Evolutionary conservation across 1,140 invertebrate species (phyloP).

Genomic region (Himalopsyche phryganea): DNA sequence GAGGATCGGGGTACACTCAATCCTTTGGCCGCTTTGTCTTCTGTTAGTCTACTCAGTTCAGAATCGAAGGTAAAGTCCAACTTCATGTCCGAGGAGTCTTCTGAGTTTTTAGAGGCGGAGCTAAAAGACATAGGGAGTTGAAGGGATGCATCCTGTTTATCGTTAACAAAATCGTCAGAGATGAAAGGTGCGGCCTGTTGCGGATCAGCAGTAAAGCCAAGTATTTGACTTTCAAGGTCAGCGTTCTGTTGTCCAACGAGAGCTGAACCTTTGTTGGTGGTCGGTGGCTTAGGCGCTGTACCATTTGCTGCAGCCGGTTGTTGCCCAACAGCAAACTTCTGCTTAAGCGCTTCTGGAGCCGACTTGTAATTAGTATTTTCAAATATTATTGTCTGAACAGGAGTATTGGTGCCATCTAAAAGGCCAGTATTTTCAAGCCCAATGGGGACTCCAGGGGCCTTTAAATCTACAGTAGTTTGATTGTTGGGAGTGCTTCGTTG

Average conservation of each 20-base stretch:
- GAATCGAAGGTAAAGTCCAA: conserved; percentile 85
- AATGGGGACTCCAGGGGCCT: conserved; percentile 35
- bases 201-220: conserved; percentile 47
- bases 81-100: conserved; percentile 85
- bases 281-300: conserved; percentile 24
- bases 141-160: conserved; percentile 38
- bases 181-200: conserved; percentile 43
- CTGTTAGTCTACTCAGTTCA: conserved; percentile 70
- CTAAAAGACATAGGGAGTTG: conserved; percentile 48
- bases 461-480: conserved; percentile 49
- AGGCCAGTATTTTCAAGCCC: conserved; percentile 51
- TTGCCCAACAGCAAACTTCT: conserved; percentile 53
- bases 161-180: conserved; percentile 45
- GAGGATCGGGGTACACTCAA: conserved; percentile 58
- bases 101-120: conserved; percentile 56
- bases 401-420: conserved; percentile 68
- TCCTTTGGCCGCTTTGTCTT: conserved; percentile 65
- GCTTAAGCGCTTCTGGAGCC: conserved; percentile 56
- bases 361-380: conserved; percentile 88
- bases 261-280: conserved; percentile 1
- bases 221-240: conserved; percentile 44
- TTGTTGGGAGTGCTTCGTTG: conserved; percentile 60
- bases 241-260: conserved; percentile 39
- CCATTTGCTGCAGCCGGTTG: conserved; percentile 26
- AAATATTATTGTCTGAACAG: conserved; percentile 86